Evolutionary conservation across 1,140 invertebrate species (phyloP).

Genomic region (Sipha flava): DNA sequence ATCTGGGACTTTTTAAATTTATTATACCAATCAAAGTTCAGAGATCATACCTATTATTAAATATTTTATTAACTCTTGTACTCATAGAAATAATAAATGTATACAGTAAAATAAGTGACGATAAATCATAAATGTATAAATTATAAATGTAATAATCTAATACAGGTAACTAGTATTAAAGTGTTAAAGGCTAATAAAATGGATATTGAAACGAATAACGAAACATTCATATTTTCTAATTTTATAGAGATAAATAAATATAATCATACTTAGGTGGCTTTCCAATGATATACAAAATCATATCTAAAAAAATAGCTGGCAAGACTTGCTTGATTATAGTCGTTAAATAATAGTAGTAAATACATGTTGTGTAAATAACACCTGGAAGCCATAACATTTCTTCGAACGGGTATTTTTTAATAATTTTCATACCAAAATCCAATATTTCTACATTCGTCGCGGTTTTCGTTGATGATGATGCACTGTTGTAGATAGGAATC

Average conservation of each 20-base stretch:
- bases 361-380: conserved; percentile 48
- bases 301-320: conserved; percentile 57
- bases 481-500: conserved; percentile 75
- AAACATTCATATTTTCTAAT: too few species aligned
- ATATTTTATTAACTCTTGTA: too few species aligned
- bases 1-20: too few species aligned
- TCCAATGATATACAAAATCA: conserved; percentile 51
- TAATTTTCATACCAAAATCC: conserved; percentile 58
- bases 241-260: too few species aligned
- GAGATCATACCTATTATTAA: too few species aligned
- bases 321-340: conserved; percentile 47
- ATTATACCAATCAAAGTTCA: too few species aligned
- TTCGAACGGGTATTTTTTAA: conserved; percentile 64
- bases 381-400: conserved; percentile 57
- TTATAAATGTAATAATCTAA: too few species aligned
- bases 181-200: too few species aligned
- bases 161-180: too few species aligned
- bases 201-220: too few species aligned
- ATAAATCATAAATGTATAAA: too few species aligned
- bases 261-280: conserved; percentile 51
- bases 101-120: too few species aligned
- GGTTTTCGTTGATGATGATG: conserved; percentile 83
- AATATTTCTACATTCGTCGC: conserved; percentile 76
- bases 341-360: conserved; percentile 42
- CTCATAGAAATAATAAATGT: background rate